A percentile compares a stretch with the other conserved stretches of the same genome.
Evolutionary conservation across 2,888 invertebrate species (phyloP).

Genomic region (Tetramorium bicarinatum): DNA sequence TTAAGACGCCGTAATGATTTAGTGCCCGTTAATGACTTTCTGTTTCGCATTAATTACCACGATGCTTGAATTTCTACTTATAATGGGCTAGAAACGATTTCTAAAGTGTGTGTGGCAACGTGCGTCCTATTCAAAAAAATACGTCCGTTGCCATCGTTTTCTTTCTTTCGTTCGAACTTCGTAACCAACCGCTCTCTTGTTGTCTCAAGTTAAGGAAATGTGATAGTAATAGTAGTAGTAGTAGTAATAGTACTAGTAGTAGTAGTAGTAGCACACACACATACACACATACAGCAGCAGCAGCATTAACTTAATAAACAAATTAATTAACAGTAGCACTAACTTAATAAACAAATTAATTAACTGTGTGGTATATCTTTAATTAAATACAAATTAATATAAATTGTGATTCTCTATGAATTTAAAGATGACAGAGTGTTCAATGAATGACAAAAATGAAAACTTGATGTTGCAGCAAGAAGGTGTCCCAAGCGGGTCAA

Average conservation of each 20-base stretch:
- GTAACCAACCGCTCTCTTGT: not conserved
- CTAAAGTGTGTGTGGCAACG: conserved; percentile 9
- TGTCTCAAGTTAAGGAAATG: not conserved
- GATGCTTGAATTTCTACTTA: conserved; percentile 49
- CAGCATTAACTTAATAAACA: not conserved
- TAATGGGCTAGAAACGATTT: conserved; percentile 26
- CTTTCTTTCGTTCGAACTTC: not conserved
- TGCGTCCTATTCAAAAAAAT: not conserved
- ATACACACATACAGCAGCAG: not conserved
- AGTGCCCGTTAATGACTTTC: conserved; percentile 73
- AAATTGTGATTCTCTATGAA: not conserved
- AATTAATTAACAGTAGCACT: not conserved
- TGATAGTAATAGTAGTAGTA: not conserved
- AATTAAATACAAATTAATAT: not conserved
- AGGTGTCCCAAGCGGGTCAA: conserved; percentile 83
- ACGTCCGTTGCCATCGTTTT: not conserved
- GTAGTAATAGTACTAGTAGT: not conserved
- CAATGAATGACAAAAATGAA: not conserved
- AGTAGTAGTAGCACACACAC: too few relatives aligned
- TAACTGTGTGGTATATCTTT: not conserved
- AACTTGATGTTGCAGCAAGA: conserved; percentile 82
- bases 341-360: not conserved
- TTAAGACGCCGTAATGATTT: conserved; percentile 69
- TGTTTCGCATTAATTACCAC: conserved; percentile 73
- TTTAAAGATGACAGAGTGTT: too few relatives aligned